Conservation (phyloP, 2,797 vertebrate genomes). For the Dromococcyx pavoninus region DNA sequence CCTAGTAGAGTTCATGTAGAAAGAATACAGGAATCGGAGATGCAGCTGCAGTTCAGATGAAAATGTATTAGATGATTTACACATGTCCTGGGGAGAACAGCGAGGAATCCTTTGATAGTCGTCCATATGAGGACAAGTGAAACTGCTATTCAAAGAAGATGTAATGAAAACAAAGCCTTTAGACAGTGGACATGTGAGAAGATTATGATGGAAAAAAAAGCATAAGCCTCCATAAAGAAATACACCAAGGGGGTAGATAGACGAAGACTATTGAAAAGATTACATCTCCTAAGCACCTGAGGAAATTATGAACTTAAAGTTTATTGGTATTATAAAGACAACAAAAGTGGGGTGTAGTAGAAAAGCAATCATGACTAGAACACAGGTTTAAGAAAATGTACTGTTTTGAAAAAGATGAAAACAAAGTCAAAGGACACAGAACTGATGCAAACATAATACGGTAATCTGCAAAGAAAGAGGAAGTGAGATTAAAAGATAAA, state of each 20-base stretch:
- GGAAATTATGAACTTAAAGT: background rate
- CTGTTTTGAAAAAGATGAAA: background rate
- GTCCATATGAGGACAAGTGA: background rate
- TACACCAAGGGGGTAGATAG: background rate
- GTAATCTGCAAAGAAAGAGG: background rate
- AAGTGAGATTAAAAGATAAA: background rate
- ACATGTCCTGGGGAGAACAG: background rate
- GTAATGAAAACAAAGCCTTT: slow-evolving; percentile 2
- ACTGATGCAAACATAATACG: background rate
- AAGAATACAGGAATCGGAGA: background rate
- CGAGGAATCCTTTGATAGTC: background rate
- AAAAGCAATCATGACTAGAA: background rate
- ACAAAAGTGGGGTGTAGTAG: background rate
- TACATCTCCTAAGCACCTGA: background rate
- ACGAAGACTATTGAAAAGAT: background rate
- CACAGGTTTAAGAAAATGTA: background rate
- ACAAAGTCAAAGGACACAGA: background rate
- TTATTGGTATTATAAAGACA: background rate
- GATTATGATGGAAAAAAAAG: background rate
- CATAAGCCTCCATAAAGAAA: background rate
- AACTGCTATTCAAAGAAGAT: background rate
- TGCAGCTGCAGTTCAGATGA: background rate
- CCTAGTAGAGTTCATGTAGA: background rate
- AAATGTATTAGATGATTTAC: background rate
- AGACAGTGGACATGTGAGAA: background rate